A percentile compares a stretch with the other conserved stretches of the same genome.
phyloP scores from a whole-genome alignment of 2,113 vertebrate genomes.

The Equus przewalskii region DNA sequence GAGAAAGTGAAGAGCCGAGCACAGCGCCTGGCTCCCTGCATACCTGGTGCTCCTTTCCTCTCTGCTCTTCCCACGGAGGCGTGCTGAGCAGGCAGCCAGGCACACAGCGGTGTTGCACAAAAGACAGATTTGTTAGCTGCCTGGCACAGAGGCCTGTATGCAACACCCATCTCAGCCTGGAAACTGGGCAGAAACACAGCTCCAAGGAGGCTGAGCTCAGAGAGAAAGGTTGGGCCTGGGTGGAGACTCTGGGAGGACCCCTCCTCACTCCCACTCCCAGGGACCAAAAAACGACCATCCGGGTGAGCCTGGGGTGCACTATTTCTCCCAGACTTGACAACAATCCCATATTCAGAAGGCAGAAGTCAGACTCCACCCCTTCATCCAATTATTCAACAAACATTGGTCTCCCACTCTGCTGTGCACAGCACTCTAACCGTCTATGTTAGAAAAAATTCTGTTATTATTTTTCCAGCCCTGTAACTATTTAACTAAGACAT shows the following conservation, averaged over 20 bases:
- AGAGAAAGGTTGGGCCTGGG: neutral
- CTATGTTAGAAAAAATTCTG: neutral
- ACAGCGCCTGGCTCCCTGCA: neutral
- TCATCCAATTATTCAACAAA: conserved; percentile 52
- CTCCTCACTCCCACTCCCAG: neutral
- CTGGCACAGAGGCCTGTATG: neutral
- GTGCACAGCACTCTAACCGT: neutral
- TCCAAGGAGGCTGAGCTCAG: neutral
- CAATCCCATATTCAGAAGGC: neutral
- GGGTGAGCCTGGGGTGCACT: neutral
- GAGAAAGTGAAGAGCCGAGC: neutral
- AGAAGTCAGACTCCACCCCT: conserved; percentile 57
- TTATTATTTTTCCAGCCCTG: conserved; percentile 32
- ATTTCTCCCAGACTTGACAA: conserved; percentile 40
- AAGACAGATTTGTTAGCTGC: neutral
- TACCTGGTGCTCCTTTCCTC: neutral
- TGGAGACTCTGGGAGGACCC: neutral
- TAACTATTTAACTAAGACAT: conserved; percentile 68
- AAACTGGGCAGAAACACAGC: neutral
- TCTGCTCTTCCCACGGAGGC: neutral
- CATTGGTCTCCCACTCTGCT: neutral
- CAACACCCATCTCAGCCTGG: no score
- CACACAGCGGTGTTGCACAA: neutral
- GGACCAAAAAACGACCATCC: neutral
- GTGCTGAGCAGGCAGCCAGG: neutral